phyloP scores from a whole-genome alignment of 2,797 vertebrate genomes.

The Hoplostethus atlanticus region DNA sequence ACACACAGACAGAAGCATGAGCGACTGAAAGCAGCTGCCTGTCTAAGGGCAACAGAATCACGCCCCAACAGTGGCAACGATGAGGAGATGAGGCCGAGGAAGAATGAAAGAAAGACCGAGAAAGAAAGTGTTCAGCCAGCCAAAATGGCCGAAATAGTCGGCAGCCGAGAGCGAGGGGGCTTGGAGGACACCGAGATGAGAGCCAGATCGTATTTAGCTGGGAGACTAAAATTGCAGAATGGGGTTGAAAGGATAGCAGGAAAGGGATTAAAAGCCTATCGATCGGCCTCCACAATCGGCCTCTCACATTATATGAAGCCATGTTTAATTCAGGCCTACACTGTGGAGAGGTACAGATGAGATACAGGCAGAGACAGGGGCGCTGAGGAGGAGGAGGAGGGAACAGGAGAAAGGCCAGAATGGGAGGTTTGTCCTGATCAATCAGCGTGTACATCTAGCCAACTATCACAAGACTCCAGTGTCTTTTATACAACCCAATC shows the following conservation, averaged over 20 bases:
- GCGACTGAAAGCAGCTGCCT: conserved; percentile 28
- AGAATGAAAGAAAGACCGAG: conserved; percentile 17
- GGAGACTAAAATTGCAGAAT: conserved; percentile 63
- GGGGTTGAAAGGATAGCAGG: conserved; percentile 63
- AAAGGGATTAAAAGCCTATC: conserved; percentile 80
- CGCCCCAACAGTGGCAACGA: conserved; percentile 18
- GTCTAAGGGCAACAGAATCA: conserved; percentile 33
- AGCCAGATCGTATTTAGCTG: conserved; percentile 65
- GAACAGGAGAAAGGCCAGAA: neutral
- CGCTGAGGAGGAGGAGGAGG: conserved; percentile 10
- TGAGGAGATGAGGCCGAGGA: conserved; percentile 19
- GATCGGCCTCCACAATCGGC: conserved; percentile 71
- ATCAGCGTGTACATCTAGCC: conserved; percentile 2
- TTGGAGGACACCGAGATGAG: conserved; percentile 68
- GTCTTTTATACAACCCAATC: neutral
- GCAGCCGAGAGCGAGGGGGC: conserved; percentile 36
- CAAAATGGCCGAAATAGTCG: conserved; percentile 30
- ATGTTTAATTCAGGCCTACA: conserved; percentile 79
- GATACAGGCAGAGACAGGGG: conserved; percentile 43
- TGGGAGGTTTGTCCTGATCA: conserved; percentile 5
- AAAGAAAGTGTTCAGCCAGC: conserved; percentile 44
- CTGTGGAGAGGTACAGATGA: conserved; percentile 57
- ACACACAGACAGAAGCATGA: conserved; percentile 9
- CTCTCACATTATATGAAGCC: conserved; percentile 77
- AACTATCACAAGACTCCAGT: neutral